Percentiles rank a stretch among this genome's conserved stretches.
phyloP scores from a whole-genome alignment of 2,888 invertebrate species.

The Syrista parreyssii region DNA sequence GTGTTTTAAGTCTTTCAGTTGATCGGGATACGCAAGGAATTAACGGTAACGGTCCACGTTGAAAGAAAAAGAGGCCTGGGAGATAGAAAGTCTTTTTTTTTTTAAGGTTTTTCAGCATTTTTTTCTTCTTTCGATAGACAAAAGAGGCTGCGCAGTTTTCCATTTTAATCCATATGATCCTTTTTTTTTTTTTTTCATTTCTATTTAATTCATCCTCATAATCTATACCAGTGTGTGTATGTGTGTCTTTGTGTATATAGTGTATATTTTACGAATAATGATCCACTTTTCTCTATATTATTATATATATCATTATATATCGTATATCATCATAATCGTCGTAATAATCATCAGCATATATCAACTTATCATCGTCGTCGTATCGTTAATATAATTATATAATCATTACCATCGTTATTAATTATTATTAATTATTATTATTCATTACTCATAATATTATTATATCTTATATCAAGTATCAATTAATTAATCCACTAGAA shows the following conservation, averaged over 20 bases:
- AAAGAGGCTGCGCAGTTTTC: not conserved
- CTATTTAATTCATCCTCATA: constrained; percentile 55
- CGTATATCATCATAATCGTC: constrained; percentile 39
- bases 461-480: constrained; percentile 55
- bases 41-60: constrained; percentile 27
- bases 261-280: constrained; percentile 58
- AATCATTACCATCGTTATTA: constrained; percentile 39
- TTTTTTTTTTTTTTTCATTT: constrained; percentile 25
- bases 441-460: constrained; percentile 55
- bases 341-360: constrained; percentile 54
- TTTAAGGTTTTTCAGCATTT: constrained; percentile 16
- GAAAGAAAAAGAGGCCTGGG: constrained; percentile 20
- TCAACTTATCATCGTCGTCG: constrained; percentile 59
- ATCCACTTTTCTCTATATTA: constrained; percentile 56
- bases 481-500: constrained; percentile 63
- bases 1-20: constrained; percentile 47
- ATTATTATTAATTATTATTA: constrained; percentile 47
- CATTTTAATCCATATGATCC: constrained; percentile 42
- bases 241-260: no score
- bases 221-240: constrained; percentile 47
- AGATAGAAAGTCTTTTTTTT: constrained; percentile 1
- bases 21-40: constrained; percentile 16
- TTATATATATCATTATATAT: constrained; percentile 28
- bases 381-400: constrained; percentile 38
- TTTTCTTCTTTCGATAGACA: constrained; percentile 35